A percentile compares a stretch with the other conserved stretches of the same genome.
phyloP scores from a whole-genome alignment of 2,113 vertebrate species.

The Calidris pugnax region DNA sequence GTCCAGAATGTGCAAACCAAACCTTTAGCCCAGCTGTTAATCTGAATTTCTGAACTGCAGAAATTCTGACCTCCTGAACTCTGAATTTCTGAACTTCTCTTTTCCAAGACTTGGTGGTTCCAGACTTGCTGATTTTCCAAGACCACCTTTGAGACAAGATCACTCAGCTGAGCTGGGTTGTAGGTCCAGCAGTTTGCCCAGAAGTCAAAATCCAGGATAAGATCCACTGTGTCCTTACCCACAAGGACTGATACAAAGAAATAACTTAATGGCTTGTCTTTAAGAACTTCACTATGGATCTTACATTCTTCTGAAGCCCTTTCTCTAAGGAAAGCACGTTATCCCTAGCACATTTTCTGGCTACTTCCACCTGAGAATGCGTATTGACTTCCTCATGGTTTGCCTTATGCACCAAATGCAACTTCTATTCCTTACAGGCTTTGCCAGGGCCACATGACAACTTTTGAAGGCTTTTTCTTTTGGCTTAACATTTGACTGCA shows the following conservation, averaged over 20 bases:
- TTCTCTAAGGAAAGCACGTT: neutral
- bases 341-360: neutral
- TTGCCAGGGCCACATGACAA: neutral
- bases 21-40: neutral
- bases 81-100: neutral
- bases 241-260: neutral
- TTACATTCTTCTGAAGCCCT: neutral
- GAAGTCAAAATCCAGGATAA: neutral
- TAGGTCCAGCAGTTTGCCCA: neutral
- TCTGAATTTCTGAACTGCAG: neutral
- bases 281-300: neutral
- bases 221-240: fast-evolving
- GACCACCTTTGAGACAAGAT: neutral
- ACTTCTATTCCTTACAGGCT: neutral
- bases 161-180: neutral
- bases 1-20: neutral
- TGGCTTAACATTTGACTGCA: neutral
- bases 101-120: neutral
- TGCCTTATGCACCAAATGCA: neutral
- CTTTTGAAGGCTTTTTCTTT: neutral
- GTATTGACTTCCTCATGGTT: neutral
- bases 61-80: neutral
- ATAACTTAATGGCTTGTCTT: neutral
- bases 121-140: neutral
- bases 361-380: neutral